phyloP scores from a whole-genome alignment of 1,140 invertebrate genomes.

The Heterodera carotae region DNA sequence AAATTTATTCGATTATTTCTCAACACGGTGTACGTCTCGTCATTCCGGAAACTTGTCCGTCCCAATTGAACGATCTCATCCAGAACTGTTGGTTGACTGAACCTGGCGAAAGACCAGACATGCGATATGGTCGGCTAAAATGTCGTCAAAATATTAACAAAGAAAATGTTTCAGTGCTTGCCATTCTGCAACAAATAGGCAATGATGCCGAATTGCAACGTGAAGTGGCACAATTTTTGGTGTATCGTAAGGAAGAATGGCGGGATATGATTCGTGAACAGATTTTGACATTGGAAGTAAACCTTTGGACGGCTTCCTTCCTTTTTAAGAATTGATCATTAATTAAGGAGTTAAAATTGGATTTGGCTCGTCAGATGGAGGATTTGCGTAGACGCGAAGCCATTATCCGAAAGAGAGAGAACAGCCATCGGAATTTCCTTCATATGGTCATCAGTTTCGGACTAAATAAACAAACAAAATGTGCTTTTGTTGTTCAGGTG shows the following conservation, averaged over 20 bases:
- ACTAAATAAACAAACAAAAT: neutral
- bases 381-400: slow-evolving; percentile 48
- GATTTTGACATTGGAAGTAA: slow-evolving; percentile 49
- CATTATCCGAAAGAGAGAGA: slow-evolving; percentile 45
- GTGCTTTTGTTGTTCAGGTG: neutral
- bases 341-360: slow-evolving; percentile 48
- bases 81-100: slow-evolving; percentile 51
- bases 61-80: slow-evolving; percentile 46
- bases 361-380: slow-evolving; percentile 53
- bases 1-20: slow-evolving; percentile 59
- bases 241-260: slow-evolving; percentile 49
- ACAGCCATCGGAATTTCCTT: slow-evolving; percentile 51
- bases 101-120: slow-evolving; percentile 46
- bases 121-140: slow-evolving; percentile 2
- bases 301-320: slow-evolving; percentile 25
- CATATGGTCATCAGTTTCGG: slow-evolving; percentile 32
- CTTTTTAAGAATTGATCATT: neutral
- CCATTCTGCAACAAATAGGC: slow-evolving; percentile 44
- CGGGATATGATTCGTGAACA: slow-evolving; percentile 51
- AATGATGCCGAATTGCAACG: slow-evolving; percentile 46
- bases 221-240: slow-evolving; percentile 53
- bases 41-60: slow-evolving; percentile 57
- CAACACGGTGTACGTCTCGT: slow-evolving; percentile 47
- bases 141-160: neutral
- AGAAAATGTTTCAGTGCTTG: slow-evolving; percentile 32